These are phyloP conservation scores for Malurus leucopterus DNA, from an alignment of 2,797 vertebrate genomes.

Conservation along the genomic window DNA sequence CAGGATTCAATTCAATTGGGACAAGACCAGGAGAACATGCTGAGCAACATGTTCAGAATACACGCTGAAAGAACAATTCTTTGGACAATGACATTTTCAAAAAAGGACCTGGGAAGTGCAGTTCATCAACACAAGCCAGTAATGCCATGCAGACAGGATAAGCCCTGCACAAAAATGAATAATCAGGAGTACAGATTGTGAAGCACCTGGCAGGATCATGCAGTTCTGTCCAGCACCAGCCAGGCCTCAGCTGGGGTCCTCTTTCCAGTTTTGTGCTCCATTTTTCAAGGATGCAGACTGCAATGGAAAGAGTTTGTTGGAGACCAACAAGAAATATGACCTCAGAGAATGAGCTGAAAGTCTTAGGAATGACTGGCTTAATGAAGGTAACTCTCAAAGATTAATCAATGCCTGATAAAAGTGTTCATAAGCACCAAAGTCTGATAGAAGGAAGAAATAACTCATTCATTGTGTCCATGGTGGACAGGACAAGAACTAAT, in stretches of 20 bases:
- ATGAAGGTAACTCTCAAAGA: not conserved
- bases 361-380: not conserved
- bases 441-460: not conserved
- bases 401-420: not conserved
- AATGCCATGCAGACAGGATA: not conserved
- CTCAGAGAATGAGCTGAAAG: not conserved
- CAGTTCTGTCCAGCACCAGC: not conserved
- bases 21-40: not conserved
- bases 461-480: not conserved
- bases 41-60: not conserved
- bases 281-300: not conserved
- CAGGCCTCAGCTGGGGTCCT: not conserved
- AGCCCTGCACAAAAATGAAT: not conserved
- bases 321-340: rapidly evolving
- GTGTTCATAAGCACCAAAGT: not conserved
- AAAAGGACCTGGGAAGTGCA: not conserved
- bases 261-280: not conserved
- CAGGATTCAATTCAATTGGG: not conserved
- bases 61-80: not conserved
- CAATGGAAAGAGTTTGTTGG: not conserved
- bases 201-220: not conserved
- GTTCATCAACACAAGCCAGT: not conserved
- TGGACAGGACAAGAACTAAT: not conserved
- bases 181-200: not conserved
- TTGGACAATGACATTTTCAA: not conserved